Evolutionary conservation across 2,113 vertebrate species (phyloP).

Genomic region (Oxyura jamaicensis): DNA sequence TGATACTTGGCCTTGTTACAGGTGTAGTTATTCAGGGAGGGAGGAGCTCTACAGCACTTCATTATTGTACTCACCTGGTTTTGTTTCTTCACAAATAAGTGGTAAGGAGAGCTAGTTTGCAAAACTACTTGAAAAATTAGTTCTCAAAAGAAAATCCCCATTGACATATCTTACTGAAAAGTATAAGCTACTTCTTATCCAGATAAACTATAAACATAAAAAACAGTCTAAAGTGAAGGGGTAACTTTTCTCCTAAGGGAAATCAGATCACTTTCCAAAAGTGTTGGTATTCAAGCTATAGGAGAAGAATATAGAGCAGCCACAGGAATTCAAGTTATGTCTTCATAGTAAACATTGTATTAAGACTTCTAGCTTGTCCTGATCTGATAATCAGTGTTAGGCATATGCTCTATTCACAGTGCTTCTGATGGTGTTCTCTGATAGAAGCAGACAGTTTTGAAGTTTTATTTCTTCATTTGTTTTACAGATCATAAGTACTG

Average conservation of each 20-base stretch:
- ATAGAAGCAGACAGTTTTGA: background rate
- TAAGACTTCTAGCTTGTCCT: background rate
- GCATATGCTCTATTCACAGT: background rate
- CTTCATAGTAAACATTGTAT: fast-evolving
- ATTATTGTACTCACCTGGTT: background rate
- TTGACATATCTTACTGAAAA: background rate
- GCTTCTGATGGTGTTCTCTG: background rate
- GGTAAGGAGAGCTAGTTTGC: background rate
- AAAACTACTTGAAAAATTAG: background rate
- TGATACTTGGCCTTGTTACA: background rate
- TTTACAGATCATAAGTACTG: background rate
- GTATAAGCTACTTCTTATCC: background rate
- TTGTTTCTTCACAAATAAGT: background rate
- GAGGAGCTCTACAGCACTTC: background rate
- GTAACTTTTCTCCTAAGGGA: background rate
- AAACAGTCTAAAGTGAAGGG: background rate
- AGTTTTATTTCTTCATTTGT: background rate
- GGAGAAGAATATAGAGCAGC: background rate
- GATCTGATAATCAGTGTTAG: background rate
- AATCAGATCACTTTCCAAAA: background rate
- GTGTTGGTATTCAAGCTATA: background rate
- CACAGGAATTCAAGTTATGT: background rate
- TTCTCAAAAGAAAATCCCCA: background rate
- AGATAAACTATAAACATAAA: background rate
- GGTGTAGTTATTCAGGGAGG: background rate